phyloP scores from a whole-genome alignment of 2,888 invertebrate genomes.

The Desoria tigrina region DNA sequence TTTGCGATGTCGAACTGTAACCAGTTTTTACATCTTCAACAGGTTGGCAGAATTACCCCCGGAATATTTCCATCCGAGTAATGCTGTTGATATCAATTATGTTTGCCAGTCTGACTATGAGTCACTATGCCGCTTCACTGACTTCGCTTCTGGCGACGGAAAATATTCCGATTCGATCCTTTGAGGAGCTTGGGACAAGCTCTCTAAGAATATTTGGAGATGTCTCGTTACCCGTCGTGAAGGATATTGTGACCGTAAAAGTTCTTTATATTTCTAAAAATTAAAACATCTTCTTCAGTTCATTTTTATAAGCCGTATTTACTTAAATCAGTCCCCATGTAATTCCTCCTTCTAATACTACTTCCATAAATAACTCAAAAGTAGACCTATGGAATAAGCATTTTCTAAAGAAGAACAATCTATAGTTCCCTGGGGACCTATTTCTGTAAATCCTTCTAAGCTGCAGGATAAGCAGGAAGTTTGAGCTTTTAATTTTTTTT shows the following conservation, averaged over 20 bases:
- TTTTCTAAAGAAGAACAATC: no score
- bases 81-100: not conserved
- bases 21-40: no score
- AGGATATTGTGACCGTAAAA: constrained; percentile 24
- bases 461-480: not conserved
- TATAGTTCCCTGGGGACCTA: no score
- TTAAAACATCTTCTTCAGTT: no score
- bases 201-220: constrained; percentile 27
- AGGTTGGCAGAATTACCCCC: constrained; percentile 6
- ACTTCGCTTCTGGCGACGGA: constrained; percentile 24
- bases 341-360: no score
- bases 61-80: not conserved
- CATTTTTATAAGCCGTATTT: no score
- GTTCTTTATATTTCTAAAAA: no score
- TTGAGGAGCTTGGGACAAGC: constrained; percentile 25
- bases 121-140: not conserved
- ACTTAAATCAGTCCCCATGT: no score
- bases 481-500: not conserved
- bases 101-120: constrained; percentile 6
- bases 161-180: constrained; percentile 33
- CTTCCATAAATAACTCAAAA: no score
- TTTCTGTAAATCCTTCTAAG: no score
- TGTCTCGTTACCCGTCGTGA: constrained; percentile 27
- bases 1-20: no score
- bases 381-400: no score